Conservation (phyloP, 2,797 vertebrate species). For the Cyclura pinguis region DNA sequence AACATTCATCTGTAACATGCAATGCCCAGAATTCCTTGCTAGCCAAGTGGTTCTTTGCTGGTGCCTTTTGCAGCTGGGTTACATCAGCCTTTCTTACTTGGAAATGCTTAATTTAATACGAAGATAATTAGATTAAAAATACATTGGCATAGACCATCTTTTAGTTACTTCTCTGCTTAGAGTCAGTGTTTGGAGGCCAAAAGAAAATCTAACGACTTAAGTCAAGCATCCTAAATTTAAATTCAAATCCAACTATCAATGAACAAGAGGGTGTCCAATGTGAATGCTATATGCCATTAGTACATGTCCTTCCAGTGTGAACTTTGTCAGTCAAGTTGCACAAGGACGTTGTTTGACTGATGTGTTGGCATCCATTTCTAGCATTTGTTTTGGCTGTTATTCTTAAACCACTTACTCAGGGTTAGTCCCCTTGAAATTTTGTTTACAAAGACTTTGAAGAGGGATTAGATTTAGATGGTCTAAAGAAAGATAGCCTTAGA, state of each 20-base stretch:
- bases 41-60: background rate
- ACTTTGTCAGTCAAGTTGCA: background rate
- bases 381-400: conserved; percentile 13
- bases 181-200: background rate
- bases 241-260: background rate
- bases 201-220: background rate
- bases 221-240: background rate
- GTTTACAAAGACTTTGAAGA: background rate
- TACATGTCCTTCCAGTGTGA: background rate
- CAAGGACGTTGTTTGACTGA: background rate
- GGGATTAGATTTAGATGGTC: background rate
- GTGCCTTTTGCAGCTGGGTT: background rate
- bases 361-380: background rate
- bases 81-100: background rate
- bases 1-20: background rate
- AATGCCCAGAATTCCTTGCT: background rate
- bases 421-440: background rate
- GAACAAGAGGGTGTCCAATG: background rate
- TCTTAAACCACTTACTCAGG: conserved; percentile 11
- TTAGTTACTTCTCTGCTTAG: background rate
- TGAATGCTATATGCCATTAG: background rate
- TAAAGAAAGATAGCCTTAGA: background rate
- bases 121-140: conserved; percentile 8
- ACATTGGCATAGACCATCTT: background rate
- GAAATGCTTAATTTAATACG: conserved; percentile 6